Evolutionary conservation across 2,888 invertebrate genomes (phyloP).

Genomic region (Microctonus aethiopoides): DNA sequence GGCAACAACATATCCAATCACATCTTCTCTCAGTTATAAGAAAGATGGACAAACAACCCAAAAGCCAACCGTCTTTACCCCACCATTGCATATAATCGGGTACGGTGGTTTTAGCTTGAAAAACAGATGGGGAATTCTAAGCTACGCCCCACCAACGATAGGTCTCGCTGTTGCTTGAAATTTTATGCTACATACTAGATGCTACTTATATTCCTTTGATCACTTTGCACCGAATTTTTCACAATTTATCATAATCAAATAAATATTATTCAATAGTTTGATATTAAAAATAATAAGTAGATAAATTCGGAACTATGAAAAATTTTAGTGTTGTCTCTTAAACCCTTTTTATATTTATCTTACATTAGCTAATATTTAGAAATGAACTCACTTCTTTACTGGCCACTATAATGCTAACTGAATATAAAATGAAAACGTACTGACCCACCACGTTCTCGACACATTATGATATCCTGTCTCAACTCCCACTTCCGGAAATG

Average conservation of each 20-base stretch:
- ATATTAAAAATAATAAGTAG: too few relatives aligned
- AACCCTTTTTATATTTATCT: too few relatives aligned
- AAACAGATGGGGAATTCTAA: slow-evolving; percentile 33
- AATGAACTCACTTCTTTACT: not conserved
- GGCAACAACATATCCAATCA: not conserved
- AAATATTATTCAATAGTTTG: too few relatives aligned
- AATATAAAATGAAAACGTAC: not conserved
- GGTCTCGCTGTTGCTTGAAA: slow-evolving; percentile 37
- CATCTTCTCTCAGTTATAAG: not conserved
- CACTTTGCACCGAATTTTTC: not conserved
- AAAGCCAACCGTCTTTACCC: slow-evolving; percentile 34
- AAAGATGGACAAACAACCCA: slow-evolving; percentile 23
- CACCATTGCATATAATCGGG: not conserved
- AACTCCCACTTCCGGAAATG: slow-evolving; percentile 2
- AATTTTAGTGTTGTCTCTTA: too few relatives aligned
- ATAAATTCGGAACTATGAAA: too few relatives aligned
- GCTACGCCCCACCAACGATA: slow-evolving; percentile 30
- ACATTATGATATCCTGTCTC: slow-evolving; percentile 15
- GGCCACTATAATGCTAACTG: not conserved
- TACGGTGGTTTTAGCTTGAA: slow-evolving; percentile 16
- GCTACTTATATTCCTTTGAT: not conserved
- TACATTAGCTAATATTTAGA: too few relatives aligned
- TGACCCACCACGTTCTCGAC: slow-evolving; percentile 5
- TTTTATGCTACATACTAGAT: too few relatives aligned
- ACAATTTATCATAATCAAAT: not conserved